Conservation (phyloP, 2,113 vertebrate genomes). For the Macaca mulatta region DNA sequence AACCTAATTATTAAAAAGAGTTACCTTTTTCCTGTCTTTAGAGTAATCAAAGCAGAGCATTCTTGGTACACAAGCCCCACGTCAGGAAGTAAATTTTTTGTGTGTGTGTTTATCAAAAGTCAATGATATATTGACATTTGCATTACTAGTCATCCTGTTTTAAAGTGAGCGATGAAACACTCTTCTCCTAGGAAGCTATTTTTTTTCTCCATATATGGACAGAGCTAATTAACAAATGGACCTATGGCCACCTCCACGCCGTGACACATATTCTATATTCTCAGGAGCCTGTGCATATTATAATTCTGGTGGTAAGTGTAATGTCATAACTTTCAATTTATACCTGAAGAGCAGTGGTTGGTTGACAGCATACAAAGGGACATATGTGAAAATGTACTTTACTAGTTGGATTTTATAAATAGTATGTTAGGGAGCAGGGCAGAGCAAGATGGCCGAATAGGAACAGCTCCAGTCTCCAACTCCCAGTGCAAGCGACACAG, state of each 20-base stretch:
- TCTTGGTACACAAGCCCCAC: background rate
- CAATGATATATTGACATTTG: slow-evolving; percentile 15
- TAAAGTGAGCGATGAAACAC: background rate
- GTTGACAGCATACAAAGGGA: background rate
- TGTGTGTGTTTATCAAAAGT: background rate
- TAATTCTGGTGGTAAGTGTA: background rate
- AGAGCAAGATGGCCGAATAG: too few relatives aligned
- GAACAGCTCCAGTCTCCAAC: too few relatives aligned
- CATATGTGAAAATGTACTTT: slow-evolving; percentile 13
- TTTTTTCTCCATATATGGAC: background rate
- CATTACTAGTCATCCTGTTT: background rate
- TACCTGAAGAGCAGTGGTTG: background rate
- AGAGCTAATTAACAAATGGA: slow-evolving; percentile 9
- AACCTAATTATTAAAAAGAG: slow-evolving; percentile 7
- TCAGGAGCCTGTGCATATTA: slow-evolving; percentile 28
- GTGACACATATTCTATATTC: background rate
- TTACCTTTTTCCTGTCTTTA: background rate
- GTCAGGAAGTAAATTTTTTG: background rate
- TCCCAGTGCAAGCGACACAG: too few relatives aligned
- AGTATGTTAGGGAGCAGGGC: background rate
- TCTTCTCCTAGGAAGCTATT: background rate
- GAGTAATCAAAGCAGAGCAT: background rate
- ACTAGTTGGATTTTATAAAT: slow-evolving; percentile 34
- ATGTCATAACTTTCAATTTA: slow-evolving; percentile 11
- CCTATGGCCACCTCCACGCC: background rate